Evolutionary conservation across 2,888 invertebrate genomes (phyloP), one percentile per base, ranked within the genome.

Genomic region (Agrenia bidenticulata): DNA sequence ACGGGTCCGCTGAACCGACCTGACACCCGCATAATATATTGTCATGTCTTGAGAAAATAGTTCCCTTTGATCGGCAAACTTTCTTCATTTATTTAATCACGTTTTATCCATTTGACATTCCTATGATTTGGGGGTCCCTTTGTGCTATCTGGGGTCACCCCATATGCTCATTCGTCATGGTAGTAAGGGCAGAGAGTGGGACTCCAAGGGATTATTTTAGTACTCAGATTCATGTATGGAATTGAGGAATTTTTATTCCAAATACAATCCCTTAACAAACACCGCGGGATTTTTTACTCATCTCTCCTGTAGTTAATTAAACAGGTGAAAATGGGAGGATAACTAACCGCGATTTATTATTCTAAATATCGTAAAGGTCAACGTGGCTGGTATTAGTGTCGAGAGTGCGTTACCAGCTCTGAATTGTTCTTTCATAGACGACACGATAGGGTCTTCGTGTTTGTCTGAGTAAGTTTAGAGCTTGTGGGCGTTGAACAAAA

Each of bases 21-120:
- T 69, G 72, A 72, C 72, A 69, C 61, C 69, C 67, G 67, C 66
- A 60, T 72, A 66, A 72, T 64, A 72, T 66, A 72, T 72, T 67
- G 67, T 67, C 67, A 67, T 67, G 57, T 66, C 37, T 26, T 19
- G 37, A 55, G 32, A 51, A 51, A 23, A 51, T 55, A 17, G 27
- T 55, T 55, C 32, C 17, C 19, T 32, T 55, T 55, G 55, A 55
- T 55, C 55, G 55, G 55, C 26, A 55, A 55, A 24, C 51, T 24
- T 24, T 17, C 17, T 32, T 55, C 55, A 55, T 55, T 55, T 55
- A 24, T 55, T 55, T 55, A 32, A 55, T 55, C 55, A 55, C 55
- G 55, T 55, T 55, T 55, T 55, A 24, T 55, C 32, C 55, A 55
- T 55, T 55, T 55, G 24, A 51, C 55, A 55, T 55, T 55, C 55